phyloP scores from a whole-genome alignment of 2,888 invertebrate genomes.

The Tipula lateralis region DNA sequence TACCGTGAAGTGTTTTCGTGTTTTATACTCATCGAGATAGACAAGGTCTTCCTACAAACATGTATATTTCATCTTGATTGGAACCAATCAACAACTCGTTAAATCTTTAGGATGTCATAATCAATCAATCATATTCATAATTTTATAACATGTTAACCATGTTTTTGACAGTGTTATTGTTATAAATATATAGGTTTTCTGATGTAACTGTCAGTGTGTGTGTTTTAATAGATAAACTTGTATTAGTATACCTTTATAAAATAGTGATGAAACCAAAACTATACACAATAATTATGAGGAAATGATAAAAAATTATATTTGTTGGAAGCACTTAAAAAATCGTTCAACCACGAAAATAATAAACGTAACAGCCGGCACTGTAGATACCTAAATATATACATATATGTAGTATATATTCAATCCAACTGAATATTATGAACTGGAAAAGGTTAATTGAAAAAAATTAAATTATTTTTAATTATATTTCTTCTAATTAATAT shows the following conservation, averaged over 20 bases:
- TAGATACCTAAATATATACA: too few relatives aligned
- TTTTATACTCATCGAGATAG: too few relatives aligned
- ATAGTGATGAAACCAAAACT: not conserved
- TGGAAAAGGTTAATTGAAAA: not conserved
- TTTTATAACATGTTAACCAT: not conserved
- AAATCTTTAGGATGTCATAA: not conserved
- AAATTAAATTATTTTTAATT: not conserved
- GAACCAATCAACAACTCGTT: not conserved
- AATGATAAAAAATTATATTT: not conserved
- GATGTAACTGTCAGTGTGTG: not conserved
- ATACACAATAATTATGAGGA: not conserved
- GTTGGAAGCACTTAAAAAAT: not conserved
- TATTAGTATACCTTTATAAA: not conserved
- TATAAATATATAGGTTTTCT: not conserved
- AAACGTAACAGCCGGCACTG: too few relatives aligned
- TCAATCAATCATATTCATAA: not conserved
- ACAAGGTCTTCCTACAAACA: too few relatives aligned
- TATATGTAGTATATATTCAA: too few relatives aligned
- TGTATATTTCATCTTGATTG: too few relatives aligned
- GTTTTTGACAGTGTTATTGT: not conserved
- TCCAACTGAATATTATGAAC: not conserved
- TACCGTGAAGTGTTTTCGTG: too few relatives aligned
- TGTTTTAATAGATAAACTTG: not conserved
- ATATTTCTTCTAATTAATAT: not conserved
- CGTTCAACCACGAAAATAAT: not conserved